Evolutionary conservation across 2,113 vertebrate species (phyloP).

Genomic region (Bostrychus sinensis): DNA sequence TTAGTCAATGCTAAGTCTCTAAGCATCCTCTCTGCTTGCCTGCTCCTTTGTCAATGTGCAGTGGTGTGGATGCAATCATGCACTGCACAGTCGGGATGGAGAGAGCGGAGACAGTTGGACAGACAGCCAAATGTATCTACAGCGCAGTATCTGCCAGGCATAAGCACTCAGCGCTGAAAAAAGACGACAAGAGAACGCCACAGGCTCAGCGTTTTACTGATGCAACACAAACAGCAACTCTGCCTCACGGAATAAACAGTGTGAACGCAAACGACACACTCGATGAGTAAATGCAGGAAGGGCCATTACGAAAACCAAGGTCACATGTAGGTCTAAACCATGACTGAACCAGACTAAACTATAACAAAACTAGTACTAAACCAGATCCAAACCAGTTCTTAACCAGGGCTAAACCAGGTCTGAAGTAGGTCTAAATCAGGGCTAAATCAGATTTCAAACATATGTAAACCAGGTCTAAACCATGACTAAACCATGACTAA

Average conservation of each 20-base stretch:
- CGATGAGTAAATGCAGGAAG: slow-evolving; percentile 38
- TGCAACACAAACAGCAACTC: background rate
- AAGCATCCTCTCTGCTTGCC: slow-evolving; percentile 39
- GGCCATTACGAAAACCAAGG: slow-evolving; percentile 42
- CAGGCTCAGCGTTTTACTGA: slow-evolving; percentile 10
- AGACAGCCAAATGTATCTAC: slow-evolving; percentile 7
- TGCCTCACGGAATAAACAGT: slow-evolving; percentile 32
- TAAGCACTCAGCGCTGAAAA: slow-evolving; percentile 6
- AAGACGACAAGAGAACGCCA: background rate
- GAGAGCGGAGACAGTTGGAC: background rate
- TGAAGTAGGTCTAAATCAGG: no score
- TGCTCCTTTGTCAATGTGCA: slow-evolving; percentile 74
- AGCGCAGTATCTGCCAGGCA: slow-evolving; percentile 6
- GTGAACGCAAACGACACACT: slow-evolving; percentile 29
- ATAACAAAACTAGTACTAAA: no score
- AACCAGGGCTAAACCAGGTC: no score
- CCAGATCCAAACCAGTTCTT: no score
- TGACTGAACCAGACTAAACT: no score
- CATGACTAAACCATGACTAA: no score
- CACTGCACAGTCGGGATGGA: slow-evolving; percentile 37
- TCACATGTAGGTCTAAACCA: slow-evolving; percentile 24
- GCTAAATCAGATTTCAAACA: no score
- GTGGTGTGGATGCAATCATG: slow-evolving; percentile 70
- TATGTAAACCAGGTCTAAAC: no score
- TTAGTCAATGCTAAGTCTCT: slow-evolving; percentile 26